Evolutionary conservation across 2,797 vertebrate genomes (phyloP).

Genomic region (Sciaenops ocellatus): DNA sequence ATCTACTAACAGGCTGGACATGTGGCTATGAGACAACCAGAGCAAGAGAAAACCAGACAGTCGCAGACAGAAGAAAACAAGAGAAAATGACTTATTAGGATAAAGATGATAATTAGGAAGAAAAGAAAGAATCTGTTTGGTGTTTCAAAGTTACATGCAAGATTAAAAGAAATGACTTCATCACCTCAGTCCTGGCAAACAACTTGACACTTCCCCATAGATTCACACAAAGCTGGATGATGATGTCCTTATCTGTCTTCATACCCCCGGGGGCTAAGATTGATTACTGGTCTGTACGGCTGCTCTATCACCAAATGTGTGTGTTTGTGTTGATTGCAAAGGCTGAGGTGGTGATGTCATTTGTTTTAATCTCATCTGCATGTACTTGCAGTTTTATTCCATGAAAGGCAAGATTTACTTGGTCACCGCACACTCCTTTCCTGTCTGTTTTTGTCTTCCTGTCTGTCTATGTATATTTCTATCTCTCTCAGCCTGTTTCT

Average conservation of each 20-base stretch:
- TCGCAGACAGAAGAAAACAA: background rate
- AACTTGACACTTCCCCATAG: conserved; percentile 15
- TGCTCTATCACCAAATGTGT: conserved; percentile 47
- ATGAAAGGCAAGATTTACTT: conserved; percentile 59
- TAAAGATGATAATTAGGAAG: conserved; percentile 31
- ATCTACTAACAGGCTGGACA: conserved; percentile 19
- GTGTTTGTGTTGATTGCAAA: conserved; percentile 41
- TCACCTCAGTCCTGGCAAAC: conserved; percentile 37
- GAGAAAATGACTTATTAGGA: conserved; percentile 33
- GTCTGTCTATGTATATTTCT: conserved; percentile 38
- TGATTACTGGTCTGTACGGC: conserved; percentile 33
- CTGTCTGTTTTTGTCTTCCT: conserved; percentile 39
- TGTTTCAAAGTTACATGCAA: conserved; percentile 15
- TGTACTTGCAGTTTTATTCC: conserved; percentile 45
- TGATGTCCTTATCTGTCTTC: conserved; percentile 49
- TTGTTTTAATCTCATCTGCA: conserved; percentile 68
- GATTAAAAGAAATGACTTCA: conserved; percentile 60
- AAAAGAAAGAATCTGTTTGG: conserved; percentile 21
- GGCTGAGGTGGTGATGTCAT: conserved; percentile 57
- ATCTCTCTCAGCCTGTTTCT: conserved; percentile 31
- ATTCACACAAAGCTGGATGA: conserved; percentile 41
- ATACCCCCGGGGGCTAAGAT: conserved; percentile 9
- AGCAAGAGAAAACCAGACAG: background rate
- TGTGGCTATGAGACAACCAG: conserved; percentile 14
- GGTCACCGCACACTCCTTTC: conserved; percentile 23